Base-by-base conservation (phyloP, 2,797 vertebrate genomes). In the Muscicapa comitata region DNA sequence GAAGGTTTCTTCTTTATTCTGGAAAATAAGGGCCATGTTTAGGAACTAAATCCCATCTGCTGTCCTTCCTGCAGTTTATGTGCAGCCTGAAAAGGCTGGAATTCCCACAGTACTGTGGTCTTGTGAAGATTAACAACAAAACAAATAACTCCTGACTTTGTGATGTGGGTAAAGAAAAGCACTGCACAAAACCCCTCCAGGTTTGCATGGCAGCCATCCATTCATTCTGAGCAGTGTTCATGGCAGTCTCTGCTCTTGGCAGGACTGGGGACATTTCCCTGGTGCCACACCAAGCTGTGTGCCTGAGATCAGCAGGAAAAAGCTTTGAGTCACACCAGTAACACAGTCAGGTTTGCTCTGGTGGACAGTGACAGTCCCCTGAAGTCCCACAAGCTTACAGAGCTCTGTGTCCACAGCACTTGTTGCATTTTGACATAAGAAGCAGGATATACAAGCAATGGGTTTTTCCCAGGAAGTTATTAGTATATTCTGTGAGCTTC, bases 11-110 rank as follows among this genome's bases (percentile, higher is more conserved):
- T 94, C 67, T 70, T 85, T 67, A 45, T 70, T 93, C 57, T 71
- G 65, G 48, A 86, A 90, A 57, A 8, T 7, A 17, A 59, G 42
- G 26, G 53, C 40, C 91, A 33, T 93, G 28, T 80, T 94, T 88
- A 83, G 59, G 61, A 88, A 37, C 26, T 70, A 31, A 81, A 91
- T 77, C 50, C 74, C 21, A 4, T 51, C 43, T 63, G 55, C 80
- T 76, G 70, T 26, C 53, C 24, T 37, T 13, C 45, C 35, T 35
- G 33, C 17, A 15, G 38, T 66, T 86, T 14, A 8, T n/a, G n/a
- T 58, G 65, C 59, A 23, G 13, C 28, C 55, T 75, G 86, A 40
- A 48, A 77, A 61, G 51, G 35, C 73, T 73, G 74, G 50, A 37
- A 72, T 83, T 91, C 68, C 92, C 47, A 33, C 38, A 65, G 18